Evolutionary conservation across 2,113 vertebrate species (phyloP).

Genomic region (Trichomycterus rosablanca): DNA sequence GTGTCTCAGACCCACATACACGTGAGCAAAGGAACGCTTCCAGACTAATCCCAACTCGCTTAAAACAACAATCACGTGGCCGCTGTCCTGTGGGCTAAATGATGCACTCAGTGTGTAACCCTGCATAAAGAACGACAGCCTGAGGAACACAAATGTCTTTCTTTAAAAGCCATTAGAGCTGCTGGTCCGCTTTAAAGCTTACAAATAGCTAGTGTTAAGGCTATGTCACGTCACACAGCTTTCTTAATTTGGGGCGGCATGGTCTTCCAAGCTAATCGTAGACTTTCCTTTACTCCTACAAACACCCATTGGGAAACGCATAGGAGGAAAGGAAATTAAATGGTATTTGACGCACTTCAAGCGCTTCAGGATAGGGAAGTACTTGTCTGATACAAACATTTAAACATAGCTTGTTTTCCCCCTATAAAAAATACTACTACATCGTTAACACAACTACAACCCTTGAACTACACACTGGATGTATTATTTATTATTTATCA

Average conservation of each 20-base stretch:
- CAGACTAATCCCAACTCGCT: constrained; percentile 44
- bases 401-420: too few relatives aligned
- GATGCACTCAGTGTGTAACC: constrained; percentile 26
- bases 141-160: constrained; percentile 16
- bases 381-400: too few relatives aligned
- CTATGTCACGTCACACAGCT: constrained; percentile 13
- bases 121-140: constrained; percentile 27
- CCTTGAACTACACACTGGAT: too few relatives aligned
- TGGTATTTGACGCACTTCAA: too few relatives aligned
- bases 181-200: constrained; percentile 35
- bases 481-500: too few relatives aligned
- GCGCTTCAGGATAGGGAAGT: too few relatives aligned
- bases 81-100: constrained; percentile 33
- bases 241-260: constrained; percentile 42
- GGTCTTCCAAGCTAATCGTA: constrained; percentile 51
- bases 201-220: constrained; percentile 37
- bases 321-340: too few relatives aligned
- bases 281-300: constrained; percentile 43
- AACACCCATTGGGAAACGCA: too few relatives aligned
- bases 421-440: too few relatives aligned
- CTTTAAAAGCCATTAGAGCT: constrained; percentile 41
- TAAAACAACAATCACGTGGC: constrained; percentile 46
- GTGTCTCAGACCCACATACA: neutral
- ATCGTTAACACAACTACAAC: too few relatives aligned
- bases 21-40: constrained; percentile 21